These are phyloP conservation scores for Pristionchus entomophagus DNA, from an alignment of 2,888 invertebrate genomes.

Conservation along the genomic window DNA sequence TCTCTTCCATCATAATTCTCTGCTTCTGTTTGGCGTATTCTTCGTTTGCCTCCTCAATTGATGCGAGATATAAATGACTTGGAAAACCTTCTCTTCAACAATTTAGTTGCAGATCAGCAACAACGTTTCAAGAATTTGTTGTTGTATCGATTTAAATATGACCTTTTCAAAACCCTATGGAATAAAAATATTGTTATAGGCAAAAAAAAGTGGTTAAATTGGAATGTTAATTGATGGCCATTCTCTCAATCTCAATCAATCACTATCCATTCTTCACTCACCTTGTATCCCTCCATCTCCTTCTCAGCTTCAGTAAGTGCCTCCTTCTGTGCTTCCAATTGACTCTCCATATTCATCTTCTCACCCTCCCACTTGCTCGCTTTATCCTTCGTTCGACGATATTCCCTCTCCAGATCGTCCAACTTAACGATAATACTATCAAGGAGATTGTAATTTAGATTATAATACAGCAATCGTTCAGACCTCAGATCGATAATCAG, in stretches of 20 bases:
- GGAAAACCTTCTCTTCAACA: background rate
- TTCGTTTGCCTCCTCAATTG: constrained; percentile 17
- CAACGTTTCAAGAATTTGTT: too few species aligned
- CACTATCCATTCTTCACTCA: background rate
- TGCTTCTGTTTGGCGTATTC: background rate
- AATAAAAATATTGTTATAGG: too few species aligned
- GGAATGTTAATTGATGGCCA: too few species aligned
- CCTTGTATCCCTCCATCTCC: constrained; percentile 44
- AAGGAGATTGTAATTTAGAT: background rate
- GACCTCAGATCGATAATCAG: background rate
- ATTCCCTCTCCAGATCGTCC: background rate
- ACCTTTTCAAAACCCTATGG: too few species aligned
- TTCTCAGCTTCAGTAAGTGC: constrained; percentile 36
- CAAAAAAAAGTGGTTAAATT: too few species aligned
- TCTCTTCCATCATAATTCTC: background rate
- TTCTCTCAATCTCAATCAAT: background rate
- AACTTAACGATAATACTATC: background rate
- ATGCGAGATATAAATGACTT: background rate
- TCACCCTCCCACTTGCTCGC: constrained; percentile 17
- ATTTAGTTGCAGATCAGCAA: background rate
- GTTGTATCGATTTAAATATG: too few species aligned
- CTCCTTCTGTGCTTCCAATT: background rate
- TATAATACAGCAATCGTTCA: background rate
- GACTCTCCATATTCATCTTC: background rate
- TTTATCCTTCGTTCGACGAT: constrained; percentile 30